phyloP scores from a whole-genome alignment of 35 echinoderm and acorn worm genomes.

The Lytechinus pictus region DNA sequence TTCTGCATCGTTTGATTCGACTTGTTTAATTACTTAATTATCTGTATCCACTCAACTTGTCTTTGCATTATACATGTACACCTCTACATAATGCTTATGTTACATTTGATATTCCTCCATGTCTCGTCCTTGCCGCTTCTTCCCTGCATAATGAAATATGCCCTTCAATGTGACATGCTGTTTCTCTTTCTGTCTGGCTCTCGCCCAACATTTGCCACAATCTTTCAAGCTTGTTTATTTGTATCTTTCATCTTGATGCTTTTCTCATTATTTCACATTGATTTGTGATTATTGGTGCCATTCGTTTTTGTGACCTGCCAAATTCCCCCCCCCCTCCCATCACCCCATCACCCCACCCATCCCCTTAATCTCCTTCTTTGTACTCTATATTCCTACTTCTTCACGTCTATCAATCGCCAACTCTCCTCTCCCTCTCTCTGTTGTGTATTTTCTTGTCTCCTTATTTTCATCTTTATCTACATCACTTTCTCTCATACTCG shows the following conservation, averaged over 20 bases:
- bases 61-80: not conserved
- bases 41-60: not conserved
- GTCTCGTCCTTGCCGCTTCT: not conserved
- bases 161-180: not conserved
- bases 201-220: not conserved
- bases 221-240: not conserved
- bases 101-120: not conserved
- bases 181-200: not conserved
- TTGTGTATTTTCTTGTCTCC: not conserved
- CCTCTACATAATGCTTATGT: not conserved
- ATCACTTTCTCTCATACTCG: not conserved
- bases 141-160: not conserved
- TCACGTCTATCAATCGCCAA: not conserved
- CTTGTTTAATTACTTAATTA: conserved; percentile 4
- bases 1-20: not conserved
- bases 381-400: not conserved
- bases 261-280: not conserved
- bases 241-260: not conserved
- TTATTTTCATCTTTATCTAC: not conserved
- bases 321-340: not conserved
- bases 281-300: not conserved
- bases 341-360: not conserved
- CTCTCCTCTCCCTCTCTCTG: not conserved
- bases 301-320: not conserved
- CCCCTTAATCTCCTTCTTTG: not conserved